phyloP scores from a whole-genome alignment of 2,888 invertebrate species.

The Siphlonurus alternatus region DNA sequence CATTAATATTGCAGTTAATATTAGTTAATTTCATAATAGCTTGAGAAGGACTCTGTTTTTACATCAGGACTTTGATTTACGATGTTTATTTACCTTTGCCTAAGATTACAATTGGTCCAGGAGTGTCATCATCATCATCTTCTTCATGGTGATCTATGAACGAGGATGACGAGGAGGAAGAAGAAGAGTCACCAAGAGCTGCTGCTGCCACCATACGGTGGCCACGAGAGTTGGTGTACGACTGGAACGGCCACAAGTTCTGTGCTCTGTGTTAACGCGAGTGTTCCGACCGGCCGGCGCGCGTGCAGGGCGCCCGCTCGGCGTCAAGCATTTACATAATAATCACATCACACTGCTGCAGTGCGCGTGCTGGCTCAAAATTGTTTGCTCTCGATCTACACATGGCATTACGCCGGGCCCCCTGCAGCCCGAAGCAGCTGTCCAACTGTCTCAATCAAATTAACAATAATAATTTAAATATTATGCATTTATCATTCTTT shows the following conservation, averaged over 20 bases:
- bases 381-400: background rate
- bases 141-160: too few relatives aligned
- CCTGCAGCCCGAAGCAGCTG: background rate
- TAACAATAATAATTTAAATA: too few relatives aligned
- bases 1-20: too few relatives aligned
- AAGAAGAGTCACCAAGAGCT: background rate
- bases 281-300: background rate
- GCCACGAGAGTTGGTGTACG: conserved; percentile 48
- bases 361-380: background rate
- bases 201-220: conserved; percentile 36
- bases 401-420: background rate
- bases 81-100: conserved; percentile 25
- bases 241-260: conserved; percentile 73
- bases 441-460: background rate
- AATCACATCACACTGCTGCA: background rate
- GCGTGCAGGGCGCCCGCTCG: background rate
- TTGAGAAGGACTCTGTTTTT: too few relatives aligned
- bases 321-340: background rate
- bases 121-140: conserved; percentile 23
- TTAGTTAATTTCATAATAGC: too few relatives aligned
- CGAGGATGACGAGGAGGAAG: too few relatives aligned
- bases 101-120: conserved; percentile 21
- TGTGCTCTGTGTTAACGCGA: conserved; percentile 28
- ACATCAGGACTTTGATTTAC: too few relatives aligned
- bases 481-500: too few relatives aligned